A percentile compares a stretch with the other conserved stretches of the same genome.
Conservation (phyloP, 2,797 vertebrate species). For the Notolabrus celidotus region DNA sequence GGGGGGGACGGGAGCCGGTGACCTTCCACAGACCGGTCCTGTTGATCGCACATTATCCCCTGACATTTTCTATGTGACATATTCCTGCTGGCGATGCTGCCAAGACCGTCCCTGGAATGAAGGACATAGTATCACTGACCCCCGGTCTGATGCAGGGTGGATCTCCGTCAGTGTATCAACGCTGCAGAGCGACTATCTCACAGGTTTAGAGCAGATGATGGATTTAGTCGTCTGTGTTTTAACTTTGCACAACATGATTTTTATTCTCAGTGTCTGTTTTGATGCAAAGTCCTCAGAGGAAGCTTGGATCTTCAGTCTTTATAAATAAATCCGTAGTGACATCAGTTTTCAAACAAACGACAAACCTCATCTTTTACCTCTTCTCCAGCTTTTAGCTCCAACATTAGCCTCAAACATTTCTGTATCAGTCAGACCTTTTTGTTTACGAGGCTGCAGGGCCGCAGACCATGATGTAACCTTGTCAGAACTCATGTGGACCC, state of each 20-base stretch:
- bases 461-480: conserved; percentile 24
- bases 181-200: conserved; percentile 8
- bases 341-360: conserved; percentile 12
- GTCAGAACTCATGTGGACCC: conserved; percentile 14
- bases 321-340: conserved; percentile 7
- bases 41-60: conserved; percentile 83
- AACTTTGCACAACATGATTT: background rate
- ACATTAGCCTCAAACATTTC: background rate
- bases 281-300: background rate
- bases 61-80: conserved; percentile 84
- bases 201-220: conserved; percentile 7
- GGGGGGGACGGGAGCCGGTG: conserved; percentile 70
- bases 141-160: conserved; percentile 41
- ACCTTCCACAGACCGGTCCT: conserved; percentile 79
- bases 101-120: conserved; percentile 65
- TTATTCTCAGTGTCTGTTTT: background rate
- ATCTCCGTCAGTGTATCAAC: conserved; percentile 35
- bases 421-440: conserved; percentile 14
- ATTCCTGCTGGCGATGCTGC: conserved; percentile 66
- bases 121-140: conserved; percentile 66
- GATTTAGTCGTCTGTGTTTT: background rate
- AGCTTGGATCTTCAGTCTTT: background rate
- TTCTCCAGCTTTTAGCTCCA: conserved; percentile 7
- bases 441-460: conserved; percentile 17
- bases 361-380: background rate